These are phyloP conservation scores for Ovis canadensis DNA, from an alignment of 2,113 vertebrate species.

Conservation along the genomic window DNA sequence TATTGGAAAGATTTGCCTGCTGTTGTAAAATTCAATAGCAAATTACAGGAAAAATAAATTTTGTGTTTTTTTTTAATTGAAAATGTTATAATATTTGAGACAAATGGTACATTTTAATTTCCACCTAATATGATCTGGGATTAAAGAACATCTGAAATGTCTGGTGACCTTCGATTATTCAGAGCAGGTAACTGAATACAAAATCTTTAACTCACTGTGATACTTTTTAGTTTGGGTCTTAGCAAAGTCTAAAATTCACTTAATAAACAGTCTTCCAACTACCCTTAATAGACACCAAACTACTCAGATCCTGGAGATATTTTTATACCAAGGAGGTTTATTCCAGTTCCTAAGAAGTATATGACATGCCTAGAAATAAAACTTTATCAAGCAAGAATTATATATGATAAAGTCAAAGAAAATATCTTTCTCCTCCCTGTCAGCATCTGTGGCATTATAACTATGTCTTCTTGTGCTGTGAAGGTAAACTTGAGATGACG, in stretches of 20 bases:
- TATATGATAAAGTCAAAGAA: background rate
- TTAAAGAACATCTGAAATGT: background rate
- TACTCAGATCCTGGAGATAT: background rate
- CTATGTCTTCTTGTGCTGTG: background rate
- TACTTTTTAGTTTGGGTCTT: background rate
- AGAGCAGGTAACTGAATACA: background rate
- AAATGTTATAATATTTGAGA: constrained; percentile 26
- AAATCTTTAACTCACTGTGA: background rate
- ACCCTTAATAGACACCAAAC: background rate
- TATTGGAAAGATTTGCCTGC: constrained; percentile 57
- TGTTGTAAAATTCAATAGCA: constrained; percentile 62
- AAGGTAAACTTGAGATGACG: background rate
- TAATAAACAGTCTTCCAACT: background rate
- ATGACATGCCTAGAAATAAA: background rate
- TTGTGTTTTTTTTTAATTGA: background rate
- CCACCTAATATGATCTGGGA: background rate
- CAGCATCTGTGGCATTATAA: background rate
- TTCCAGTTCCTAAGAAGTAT: background rate
- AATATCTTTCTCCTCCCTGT: background rate
- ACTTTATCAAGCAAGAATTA: background rate
- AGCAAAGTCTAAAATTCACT: background rate
- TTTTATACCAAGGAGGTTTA: background rate
- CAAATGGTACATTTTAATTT: constrained; percentile 30
- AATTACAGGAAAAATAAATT: constrained; percentile 37
- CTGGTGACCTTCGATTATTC: background rate